Conservation (phyloP, 1,140 invertebrate species). For the Platyscapa corneri region DNA sequence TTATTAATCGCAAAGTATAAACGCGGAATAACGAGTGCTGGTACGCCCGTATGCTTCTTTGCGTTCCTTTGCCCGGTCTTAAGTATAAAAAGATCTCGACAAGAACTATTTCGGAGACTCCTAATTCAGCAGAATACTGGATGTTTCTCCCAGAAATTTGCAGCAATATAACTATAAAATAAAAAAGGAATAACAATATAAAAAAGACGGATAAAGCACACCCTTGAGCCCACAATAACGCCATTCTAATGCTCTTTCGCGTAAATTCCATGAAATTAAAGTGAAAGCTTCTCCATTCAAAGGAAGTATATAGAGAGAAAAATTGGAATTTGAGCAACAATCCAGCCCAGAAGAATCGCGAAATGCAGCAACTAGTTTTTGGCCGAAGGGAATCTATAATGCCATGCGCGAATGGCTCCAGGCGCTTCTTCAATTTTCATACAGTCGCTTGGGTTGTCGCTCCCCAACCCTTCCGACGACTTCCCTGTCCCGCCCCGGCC, state of each 20-base stretch:
- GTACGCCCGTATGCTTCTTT: too few relatives aligned
- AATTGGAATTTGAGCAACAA: slow-evolving; percentile 19
- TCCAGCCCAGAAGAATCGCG: neutral
- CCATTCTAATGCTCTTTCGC: neutral
- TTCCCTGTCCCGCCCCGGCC: too few relatives aligned
- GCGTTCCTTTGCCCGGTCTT: too few relatives aligned
- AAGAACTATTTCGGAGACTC: neutral
- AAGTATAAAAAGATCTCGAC: neutral
- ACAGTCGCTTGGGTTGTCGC: neutral
- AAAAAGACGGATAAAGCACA: neutral
- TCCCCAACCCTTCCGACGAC: too few relatives aligned
- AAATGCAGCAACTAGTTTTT: slow-evolving; percentile 15
- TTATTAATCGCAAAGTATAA: neutral
- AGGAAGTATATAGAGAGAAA: neutral
- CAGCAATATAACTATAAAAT: too few relatives aligned
- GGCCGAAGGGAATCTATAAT: neutral
- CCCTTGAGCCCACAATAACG: neutral
- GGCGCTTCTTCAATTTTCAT: slow-evolving; percentile 13
- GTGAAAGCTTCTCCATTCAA: neutral
- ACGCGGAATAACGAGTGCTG: too few relatives aligned
- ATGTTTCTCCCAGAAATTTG: neutral
- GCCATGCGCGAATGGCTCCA: neutral
- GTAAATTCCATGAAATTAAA: slow-evolving; percentile 4
- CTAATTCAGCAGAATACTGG: neutral
- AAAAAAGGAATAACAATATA: too few relatives aligned